A percentile compares a stretch with the other conserved stretches of the same genome.
Evolutionary conservation across 2,888 invertebrate species (phyloP).

Genomic region (Peribatodes rhomboidaria): DNA sequence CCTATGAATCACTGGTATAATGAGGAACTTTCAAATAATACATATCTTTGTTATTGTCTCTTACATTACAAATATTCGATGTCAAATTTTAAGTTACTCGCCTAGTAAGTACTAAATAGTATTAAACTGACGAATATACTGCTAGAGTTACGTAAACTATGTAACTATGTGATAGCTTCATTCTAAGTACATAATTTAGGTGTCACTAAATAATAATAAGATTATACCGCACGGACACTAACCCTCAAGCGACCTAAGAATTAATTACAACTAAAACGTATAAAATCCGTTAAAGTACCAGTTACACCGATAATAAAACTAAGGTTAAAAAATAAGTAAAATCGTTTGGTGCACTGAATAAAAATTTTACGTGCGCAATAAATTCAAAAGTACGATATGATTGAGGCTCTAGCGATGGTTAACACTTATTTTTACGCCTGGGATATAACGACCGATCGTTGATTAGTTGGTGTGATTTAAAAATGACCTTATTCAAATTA

Average conservation of each 20-base stretch:
- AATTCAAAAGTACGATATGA: constrained; percentile 2
- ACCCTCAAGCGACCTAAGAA: constrained; percentile 3
- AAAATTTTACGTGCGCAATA: constrained; percentile 7
- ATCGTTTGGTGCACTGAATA: constrained; percentile 23
- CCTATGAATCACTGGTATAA: constrained; percentile 31
- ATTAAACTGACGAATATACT: neutral
- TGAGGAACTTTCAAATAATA: constrained; percentile 46
- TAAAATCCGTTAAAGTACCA: constrained; percentile 22
- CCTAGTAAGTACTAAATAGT: constrained; percentile 14
- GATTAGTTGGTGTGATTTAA: neutral
- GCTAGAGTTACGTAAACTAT: constrained; percentile 6
- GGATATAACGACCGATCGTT: neutral
- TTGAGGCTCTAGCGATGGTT: neutral
- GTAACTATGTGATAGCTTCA: constrained; percentile 2
- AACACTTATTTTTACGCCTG: neutral
- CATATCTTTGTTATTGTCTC: constrained; percentile 37
- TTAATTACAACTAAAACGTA: constrained; percentile 23
- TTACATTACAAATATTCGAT: constrained; percentile 42
- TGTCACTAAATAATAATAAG: constrained; percentile 11
- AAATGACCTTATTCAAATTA: neutral
- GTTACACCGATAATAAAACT: constrained; percentile 36
- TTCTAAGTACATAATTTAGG: constrained; percentile 8
- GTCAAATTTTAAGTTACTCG: constrained; percentile 31
- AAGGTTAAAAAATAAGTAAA: constrained; percentile 27
- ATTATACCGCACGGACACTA: constrained; percentile 9